A percentile compares a stretch with the other conserved stretches of the same genome.
Conservation (phyloP, 2,888 invertebrate genomes). For the Lochmaea crataegi region DNA sequence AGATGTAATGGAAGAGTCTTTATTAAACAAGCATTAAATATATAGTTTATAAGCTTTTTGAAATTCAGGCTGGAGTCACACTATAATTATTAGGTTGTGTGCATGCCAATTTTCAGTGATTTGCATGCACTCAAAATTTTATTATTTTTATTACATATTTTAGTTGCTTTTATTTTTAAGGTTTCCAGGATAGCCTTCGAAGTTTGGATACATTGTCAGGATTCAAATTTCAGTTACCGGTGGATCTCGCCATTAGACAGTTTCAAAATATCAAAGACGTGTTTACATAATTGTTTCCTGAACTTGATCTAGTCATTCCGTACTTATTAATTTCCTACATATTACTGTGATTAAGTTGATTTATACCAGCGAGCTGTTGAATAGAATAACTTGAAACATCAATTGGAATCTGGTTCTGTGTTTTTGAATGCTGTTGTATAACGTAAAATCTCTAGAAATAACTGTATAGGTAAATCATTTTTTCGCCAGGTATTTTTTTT, state of each 20-base stretch:
- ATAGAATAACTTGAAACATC: background rate
- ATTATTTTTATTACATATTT: background rate
- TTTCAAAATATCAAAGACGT: constrained; percentile 98
- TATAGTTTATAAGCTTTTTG: too few species aligned
- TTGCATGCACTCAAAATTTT: too few species aligned
- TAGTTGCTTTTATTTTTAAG: constrained; percentile 65
- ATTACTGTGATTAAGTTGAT: constrained; percentile 38
- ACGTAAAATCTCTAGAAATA: background rate
- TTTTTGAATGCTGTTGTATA: background rate
- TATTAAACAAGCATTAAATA: too few species aligned
- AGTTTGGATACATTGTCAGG: constrained; percentile 88
- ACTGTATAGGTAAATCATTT: background rate
- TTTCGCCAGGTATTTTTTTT: background rate
- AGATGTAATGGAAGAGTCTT: too few species aligned
- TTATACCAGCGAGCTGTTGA: background rate
- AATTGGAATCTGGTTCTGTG: background rate
- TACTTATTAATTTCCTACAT: constrained; percentile 18
- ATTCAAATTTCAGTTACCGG: constrained; percentile 92
- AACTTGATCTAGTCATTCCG: constrained; percentile 39
- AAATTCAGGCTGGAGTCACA: too few species aligned
- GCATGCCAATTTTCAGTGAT: too few species aligned
- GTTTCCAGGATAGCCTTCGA: constrained; percentile 94
- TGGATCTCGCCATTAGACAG: constrained; percentile 95
- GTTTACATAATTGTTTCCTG: constrained; percentile 73
- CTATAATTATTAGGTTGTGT: too few species aligned